phyloP scores from a whole-genome alignment of 2,113 vertebrate species.

The Austrofundulus limnaeus region DNA sequence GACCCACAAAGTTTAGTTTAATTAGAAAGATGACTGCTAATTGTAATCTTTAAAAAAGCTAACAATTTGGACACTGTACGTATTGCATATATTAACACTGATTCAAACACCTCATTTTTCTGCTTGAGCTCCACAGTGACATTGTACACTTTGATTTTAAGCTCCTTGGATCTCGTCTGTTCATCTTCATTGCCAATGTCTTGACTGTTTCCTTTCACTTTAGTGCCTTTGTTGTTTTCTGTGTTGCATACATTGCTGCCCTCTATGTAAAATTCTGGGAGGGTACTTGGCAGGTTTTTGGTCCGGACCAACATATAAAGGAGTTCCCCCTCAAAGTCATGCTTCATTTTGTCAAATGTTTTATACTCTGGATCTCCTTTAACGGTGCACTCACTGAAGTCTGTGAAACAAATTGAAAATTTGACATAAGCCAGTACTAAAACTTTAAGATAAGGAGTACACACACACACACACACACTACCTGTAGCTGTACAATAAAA shows the following conservation, averaged over 20 bases:
- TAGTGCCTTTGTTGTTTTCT: slow-evolving; percentile 17
- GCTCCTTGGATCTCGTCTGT: slow-evolving; percentile 62
- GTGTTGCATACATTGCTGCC: slow-evolving; percentile 57
- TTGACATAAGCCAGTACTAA: background rate
- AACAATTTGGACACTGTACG: too few species aligned
- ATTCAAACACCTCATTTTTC: slow-evolving; percentile 73
- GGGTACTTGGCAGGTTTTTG: slow-evolving; percentile 65
- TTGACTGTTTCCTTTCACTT: background rate
- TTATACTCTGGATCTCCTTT: slow-evolving; percentile 75
- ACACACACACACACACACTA: slow-evolving; percentile 28
- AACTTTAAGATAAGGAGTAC: too few species aligned
- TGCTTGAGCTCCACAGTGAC: slow-evolving; percentile 79
- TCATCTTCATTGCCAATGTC: background rate
- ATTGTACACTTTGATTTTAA: slow-evolving; percentile 80
- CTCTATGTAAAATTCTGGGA: slow-evolving; percentile 78
- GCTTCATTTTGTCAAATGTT: slow-evolving; percentile 80
- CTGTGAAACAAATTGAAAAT: slow-evolving; percentile 54
- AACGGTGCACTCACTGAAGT: slow-evolving; percentile 77
- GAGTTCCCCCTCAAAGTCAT: slow-evolving; percentile 78
- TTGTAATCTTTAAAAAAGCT: too few species aligned
- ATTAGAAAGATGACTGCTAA: too few species aligned
- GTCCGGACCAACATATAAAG: slow-evolving; percentile 80
- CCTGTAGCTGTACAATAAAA: slow-evolving; percentile 76
- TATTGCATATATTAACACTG: slow-evolving; percentile 48
- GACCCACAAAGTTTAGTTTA: too few species aligned